These are phyloP conservation scores for chimpanzee (Pan troglodytes) DNA, from an alignment of 2,113 vertebrate species.

Conservation along the genomic window NHGRI_mPanTro3-v2.1_pri NC_072402.2:56471501-56472000, in stretches of 20 bases:
- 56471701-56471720: not conserved
- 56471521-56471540: not conserved
- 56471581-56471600: not conserved
- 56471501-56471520: fast-evolving
- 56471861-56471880: not conserved
- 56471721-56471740: not conserved
- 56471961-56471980: not conserved
- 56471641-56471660: not conserved
- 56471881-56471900: not conserved
- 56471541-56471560: not conserved
- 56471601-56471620: not conserved
- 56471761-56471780: not conserved
- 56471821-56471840: not conserved
- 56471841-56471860: not conserved
- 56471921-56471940: not conserved
- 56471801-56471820: not conserved
- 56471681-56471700: not conserved
- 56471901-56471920: not conserved
- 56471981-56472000: not conserved
- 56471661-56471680: not conserved
- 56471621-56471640: not conserved
- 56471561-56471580: not conserved
- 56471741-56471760: not conserved
- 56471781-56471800: not conserved
- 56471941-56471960: not conserved